Evolutionary conservation across 2,888 invertebrate species (phyloP).

Genomic region (Drosophila nigricruria): DNA sequence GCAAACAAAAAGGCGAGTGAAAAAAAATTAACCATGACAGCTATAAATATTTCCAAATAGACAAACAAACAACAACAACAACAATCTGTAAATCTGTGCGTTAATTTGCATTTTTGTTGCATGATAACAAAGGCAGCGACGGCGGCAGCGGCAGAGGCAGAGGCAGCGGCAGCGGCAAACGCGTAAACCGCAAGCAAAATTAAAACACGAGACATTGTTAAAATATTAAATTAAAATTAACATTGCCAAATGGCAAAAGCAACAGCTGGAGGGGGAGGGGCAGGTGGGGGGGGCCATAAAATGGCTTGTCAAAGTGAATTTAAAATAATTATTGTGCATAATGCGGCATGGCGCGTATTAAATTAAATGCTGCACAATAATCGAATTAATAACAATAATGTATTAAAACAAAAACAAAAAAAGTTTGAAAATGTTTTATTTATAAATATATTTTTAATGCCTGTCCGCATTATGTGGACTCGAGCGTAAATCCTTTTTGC

Average conservation of each 20-base stretch:
- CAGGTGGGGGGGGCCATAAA: slow-evolving; percentile 32
- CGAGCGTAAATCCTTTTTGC: slow-evolving; percentile 8
- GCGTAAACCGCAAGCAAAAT: slow-evolving; percentile 64
- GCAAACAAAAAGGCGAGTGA: slow-evolving; percentile 27
- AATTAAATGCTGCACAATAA: slow-evolving; percentile 79
- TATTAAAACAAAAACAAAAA: slow-evolving; percentile 33
- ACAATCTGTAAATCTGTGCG: slow-evolving; percentile 61
- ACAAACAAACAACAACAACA: slow-evolving; percentile 39
- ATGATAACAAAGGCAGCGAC: slow-evolving; percentile 57
- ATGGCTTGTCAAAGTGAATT: slow-evolving; percentile 78
- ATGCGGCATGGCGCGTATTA: slow-evolving; percentile 74
- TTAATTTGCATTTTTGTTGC: slow-evolving; percentile 81
- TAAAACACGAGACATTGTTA: slow-evolving; percentile 73
- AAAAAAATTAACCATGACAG: slow-evolving; percentile 59
- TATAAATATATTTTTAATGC: slow-evolving; percentile 45
- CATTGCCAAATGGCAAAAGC: slow-evolving; percentile 38
- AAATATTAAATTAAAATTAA: slow-evolving; percentile 80
- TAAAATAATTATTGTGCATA: slow-evolving; percentile 78
- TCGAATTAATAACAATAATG: slow-evolving; percentile 75
- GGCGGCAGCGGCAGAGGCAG: too few relatives aligned
- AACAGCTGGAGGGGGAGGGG: not conserved
- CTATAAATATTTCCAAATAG: slow-evolving; percentile 74
- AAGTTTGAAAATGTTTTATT: slow-evolving; percentile 26
- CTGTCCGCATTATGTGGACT: slow-evolving; percentile 24
- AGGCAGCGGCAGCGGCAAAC: slow-evolving; percentile 32